Conservation (phyloP, 1,140 invertebrate species). For the Cherax quadricarinatus region DNA sequence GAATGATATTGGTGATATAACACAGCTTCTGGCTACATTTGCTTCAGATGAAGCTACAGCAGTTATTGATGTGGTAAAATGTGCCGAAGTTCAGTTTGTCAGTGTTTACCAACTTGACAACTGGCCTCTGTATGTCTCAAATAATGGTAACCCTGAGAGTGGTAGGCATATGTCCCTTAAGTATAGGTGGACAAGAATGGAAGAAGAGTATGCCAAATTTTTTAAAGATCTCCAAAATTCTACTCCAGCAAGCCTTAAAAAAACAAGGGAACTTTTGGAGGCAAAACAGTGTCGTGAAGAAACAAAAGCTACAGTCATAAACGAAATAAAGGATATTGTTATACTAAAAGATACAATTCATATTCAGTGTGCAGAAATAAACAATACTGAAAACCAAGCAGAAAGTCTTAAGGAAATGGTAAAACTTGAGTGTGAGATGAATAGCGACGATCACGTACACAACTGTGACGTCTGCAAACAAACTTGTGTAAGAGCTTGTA, state of each 20-base stretch:
- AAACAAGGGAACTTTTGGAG: not conserved
- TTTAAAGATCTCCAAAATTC: conserved; percentile 19
- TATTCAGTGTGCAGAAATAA: not conserved
- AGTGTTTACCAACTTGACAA: conserved; percentile 55
- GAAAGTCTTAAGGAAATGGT: not conserved
- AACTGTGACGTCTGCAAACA: conserved; percentile 37
- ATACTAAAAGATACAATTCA: not conserved
- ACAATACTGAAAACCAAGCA: conserved; percentile 27
- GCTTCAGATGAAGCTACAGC: conserved; percentile 18
- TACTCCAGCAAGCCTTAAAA: conserved; percentile 30
- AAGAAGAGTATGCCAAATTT: conserved; percentile 37
- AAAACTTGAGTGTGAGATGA: not conserved
- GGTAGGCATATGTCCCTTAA: not conserved
- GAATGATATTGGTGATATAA: conserved; percentile 42
- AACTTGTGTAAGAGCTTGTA: conserved; percentile 24
- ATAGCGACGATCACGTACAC: conserved; percentile 46
- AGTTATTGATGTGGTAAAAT: conserved; percentile 32
- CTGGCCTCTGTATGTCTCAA: conserved; percentile 12
- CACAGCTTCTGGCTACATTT: conserved; percentile 58
- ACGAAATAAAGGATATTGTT: not conserved
- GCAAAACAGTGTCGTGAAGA: conserved; percentile 37
- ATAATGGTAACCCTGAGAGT: not conserved
- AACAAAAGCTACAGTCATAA: not conserved
- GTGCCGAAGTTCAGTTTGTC: conserved; percentile 40
- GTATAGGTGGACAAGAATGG: conserved; percentile 51